Percentiles rank a stretch among this genome's conserved stretches.
These are phyloP conservation scores for Nemotelus nigrinus DNA, from an alignment of 2,888 invertebrate genomes.

Conservation along the genomic window DNA sequence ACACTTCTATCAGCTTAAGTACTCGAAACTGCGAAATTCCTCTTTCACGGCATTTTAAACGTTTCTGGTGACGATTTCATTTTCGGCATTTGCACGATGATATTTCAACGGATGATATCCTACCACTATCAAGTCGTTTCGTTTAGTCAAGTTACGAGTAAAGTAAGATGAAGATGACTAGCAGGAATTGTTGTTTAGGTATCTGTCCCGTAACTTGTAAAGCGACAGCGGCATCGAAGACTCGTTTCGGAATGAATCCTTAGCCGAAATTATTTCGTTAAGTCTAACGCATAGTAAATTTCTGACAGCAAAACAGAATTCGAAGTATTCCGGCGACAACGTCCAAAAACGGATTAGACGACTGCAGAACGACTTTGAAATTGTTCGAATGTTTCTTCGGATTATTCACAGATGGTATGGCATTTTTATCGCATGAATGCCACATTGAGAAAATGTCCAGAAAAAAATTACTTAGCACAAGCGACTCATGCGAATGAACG, in stretches of 20 bases:
- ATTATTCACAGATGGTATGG: slow-evolving; percentile 29
- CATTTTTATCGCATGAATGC: not conserved
- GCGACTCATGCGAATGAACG: not conserved
- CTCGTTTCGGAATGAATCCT: too few species aligned
- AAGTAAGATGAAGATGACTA: too few species aligned
- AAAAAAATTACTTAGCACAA: not conserved
- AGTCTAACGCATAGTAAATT: not conserved
- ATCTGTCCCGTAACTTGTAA: too few species aligned
- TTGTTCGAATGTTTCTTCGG: slow-evolving; percentile 24
- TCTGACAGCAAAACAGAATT: not conserved
- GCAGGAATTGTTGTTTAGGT: too few species aligned
- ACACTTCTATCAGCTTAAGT: too few species aligned
- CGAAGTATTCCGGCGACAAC: not conserved
- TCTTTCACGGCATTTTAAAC: not conserved
- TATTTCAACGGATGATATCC: not conserved
- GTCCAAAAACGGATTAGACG: slow-evolving; percentile 11
- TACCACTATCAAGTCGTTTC: too few species aligned
- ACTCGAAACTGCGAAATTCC: not conserved
- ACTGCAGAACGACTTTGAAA: slow-evolving; percentile 36
- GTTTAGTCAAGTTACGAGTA: too few species aligned
- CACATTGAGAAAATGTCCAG: too few species aligned
- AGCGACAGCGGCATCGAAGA: too few species aligned
- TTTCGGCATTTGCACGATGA: slow-evolving; percentile 26
- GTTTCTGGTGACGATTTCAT: slow-evolving; percentile 10
- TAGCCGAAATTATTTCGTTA: not conserved